Conservation (phyloP, 2,888 invertebrate species). For the Lymantria monacha region DNA sequence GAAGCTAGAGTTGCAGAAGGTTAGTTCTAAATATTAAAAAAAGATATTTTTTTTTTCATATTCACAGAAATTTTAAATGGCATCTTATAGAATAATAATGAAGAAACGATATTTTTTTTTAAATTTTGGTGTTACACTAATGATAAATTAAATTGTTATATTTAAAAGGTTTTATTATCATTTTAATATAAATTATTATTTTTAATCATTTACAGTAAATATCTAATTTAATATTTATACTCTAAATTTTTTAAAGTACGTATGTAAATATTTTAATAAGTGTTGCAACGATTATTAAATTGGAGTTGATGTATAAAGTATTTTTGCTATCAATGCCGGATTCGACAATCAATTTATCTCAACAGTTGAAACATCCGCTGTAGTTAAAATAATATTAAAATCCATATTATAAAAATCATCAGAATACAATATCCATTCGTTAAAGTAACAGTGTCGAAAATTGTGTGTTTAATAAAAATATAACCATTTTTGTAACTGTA, state of each 20-base stretch:
- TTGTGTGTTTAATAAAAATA: not conserved
- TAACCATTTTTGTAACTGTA: not conserved
- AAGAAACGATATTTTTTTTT: not conserved
- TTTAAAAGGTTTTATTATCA: too few species aligned
- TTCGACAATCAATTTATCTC: conserved; percentile 21
- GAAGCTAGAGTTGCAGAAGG: conserved; percentile 67
- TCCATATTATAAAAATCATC: not conserved
- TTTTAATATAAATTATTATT: too few species aligned
- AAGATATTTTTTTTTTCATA: not conserved
- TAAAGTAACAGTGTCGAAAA: not conserved
- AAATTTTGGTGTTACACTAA: not conserved
- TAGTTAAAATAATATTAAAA: conserved; percentile 1
- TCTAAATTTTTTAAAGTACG: too few species aligned
- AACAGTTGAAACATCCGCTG: conserved; percentile 21
- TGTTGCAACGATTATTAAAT: too few species aligned
- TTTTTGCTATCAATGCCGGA: conserved; percentile 17
- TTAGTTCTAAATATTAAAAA: conserved; percentile 34
- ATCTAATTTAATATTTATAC: too few species aligned
- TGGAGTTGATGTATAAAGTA: too few species aligned
- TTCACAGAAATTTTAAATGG: not conserved
- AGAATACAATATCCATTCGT: not conserved
- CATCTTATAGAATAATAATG: not conserved
- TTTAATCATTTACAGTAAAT: too few species aligned
- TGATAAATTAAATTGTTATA: too few species aligned
- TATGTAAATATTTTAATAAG: too few species aligned